Conservation (phyloP, 2,113 vertebrate species). For the Kryptolebias marmoratus region DNA sequence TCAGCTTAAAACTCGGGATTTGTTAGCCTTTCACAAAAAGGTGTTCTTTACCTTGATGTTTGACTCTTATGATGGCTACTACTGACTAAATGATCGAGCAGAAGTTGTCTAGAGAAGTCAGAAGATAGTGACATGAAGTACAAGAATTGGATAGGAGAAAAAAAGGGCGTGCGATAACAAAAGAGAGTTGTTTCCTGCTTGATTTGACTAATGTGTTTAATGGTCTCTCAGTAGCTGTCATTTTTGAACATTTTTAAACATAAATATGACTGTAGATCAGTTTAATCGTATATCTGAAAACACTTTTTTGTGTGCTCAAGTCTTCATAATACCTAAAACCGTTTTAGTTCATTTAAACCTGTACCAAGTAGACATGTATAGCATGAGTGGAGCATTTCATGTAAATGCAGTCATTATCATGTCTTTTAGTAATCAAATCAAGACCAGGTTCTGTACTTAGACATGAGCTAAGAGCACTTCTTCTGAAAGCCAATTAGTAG, state of each 20-base stretch:
- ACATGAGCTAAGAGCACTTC: constrained; percentile 35
- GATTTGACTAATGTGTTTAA: constrained; percentile 35
- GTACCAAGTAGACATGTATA: constrained; percentile 21
- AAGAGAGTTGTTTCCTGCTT: constrained; percentile 29
- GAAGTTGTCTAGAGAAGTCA: constrained; percentile 53
- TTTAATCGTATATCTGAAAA: constrained; percentile 8
- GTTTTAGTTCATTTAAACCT: constrained; percentile 28
- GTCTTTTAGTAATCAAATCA: constrained; percentile 73
- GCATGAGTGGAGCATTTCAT: constrained; percentile 40
- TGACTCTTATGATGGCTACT: constrained; percentile 57
- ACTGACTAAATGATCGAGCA: constrained; percentile 57
- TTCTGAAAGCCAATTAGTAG: constrained; percentile 33
- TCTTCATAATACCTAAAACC: constrained; percentile 26
- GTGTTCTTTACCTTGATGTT: constrained; percentile 73
- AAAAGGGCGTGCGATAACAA: constrained; percentile 6
- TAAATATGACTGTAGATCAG: constrained; percentile 39
- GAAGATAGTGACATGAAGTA: constrained; percentile 36
- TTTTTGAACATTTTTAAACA: no score
- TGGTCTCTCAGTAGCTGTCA: no score
- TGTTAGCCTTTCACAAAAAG: constrained; percentile 67
- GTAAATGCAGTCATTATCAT: constrained; percentile 69
- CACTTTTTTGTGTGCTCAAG: constrained; percentile 4
- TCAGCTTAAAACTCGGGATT: constrained; percentile 73
- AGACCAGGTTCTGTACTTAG: constrained; percentile 48
- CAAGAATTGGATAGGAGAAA: constrained; percentile 25